These are phyloP conservation scores for Ophonus ardosiacus DNA, from an alignment of 2,888 invertebrate species.

Conservation along the genomic window DNA sequence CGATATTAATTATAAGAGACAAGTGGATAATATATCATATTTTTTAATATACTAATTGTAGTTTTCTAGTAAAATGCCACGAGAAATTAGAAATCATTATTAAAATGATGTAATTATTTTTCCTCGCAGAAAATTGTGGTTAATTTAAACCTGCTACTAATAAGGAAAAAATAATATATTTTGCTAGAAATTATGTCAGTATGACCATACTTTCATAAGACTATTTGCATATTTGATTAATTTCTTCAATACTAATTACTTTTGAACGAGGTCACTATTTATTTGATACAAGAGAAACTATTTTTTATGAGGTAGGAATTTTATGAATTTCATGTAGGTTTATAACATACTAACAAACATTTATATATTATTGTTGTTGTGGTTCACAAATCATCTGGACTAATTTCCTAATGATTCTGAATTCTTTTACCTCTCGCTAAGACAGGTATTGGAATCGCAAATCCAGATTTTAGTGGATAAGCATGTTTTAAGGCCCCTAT, in stretches of 20 bases:
- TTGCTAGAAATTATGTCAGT: neutral
- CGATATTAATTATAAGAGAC: neutral
- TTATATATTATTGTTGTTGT: no score
- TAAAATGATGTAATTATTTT: neutral
- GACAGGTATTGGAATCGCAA: no score
- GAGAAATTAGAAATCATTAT: neutral
- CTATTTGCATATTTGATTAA: neutral
- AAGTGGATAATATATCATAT: neutral
- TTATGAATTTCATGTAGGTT: no score
- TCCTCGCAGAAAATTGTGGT: neutral
- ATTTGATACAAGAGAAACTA: neutral
- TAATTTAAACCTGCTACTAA: neutral
- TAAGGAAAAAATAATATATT: neutral
- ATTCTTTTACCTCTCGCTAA: no score
- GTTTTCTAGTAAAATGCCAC: neutral
- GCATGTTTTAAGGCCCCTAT: no score
- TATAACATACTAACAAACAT: no score
- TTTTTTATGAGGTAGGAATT: no score
- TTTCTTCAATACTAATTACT: neutral
- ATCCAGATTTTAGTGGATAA: no score
- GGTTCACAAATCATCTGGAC: no score
- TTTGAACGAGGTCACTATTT: neutral
- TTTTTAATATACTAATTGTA: neutral
- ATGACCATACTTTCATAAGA: neutral
- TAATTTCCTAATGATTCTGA: no score